These are phyloP conservation scores for Leptogaster cylindrica DNA, from an alignment of 2,888 invertebrate genomes.

Conservation along the genomic window DNA sequence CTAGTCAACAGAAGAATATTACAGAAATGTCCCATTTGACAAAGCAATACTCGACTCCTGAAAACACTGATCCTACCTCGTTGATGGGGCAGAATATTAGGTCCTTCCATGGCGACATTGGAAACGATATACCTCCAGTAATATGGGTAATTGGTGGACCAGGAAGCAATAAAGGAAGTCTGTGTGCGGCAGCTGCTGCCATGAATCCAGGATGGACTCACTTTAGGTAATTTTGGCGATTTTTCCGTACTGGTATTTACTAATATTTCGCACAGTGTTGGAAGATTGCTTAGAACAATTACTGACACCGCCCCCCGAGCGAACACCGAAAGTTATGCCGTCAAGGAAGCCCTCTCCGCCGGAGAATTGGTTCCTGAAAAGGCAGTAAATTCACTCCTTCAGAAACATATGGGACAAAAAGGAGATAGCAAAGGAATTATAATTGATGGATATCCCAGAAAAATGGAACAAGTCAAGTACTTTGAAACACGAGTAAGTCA, in stretches of 20 bases:
- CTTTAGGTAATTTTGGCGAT: constrained; percentile 66
- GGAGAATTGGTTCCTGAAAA: constrained; percentile 85
- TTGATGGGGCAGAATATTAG: constrained; percentile 47
- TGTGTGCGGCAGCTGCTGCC: constrained; percentile 76
- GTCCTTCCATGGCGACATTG: constrained; percentile 2
- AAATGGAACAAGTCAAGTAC: constrained; percentile 82
- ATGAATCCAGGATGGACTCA: constrained; percentile 78
- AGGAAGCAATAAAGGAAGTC: constrained; percentile 84
- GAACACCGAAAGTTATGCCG: constrained; percentile 69
- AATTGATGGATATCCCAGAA: constrained; percentile 93
- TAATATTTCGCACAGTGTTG: constrained; percentile 66
- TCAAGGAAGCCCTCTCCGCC: constrained; percentile 73
- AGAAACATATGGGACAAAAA: constrained; percentile 69
- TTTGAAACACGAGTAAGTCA: constrained; percentile 84
- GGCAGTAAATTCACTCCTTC: constrained; percentile 77
- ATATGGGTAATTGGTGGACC: constrained; percentile 83
- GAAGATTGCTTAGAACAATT: constrained; percentile 76
- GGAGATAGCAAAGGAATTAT: constrained; percentile 78
- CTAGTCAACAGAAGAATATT: constrained; percentile 61
- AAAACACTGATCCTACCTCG: constrained; percentile 43
- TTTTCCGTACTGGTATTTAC: not conserved
- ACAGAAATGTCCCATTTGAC: constrained; percentile 49
- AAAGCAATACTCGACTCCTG: not conserved
- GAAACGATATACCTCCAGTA: constrained; percentile 57
- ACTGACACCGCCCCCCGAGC: constrained; percentile 72